These are phyloP conservation scores for Stenodema calcarata DNA, from an alignment of 2,888 invertebrate genomes.

Conservation along the genomic window DNA sequence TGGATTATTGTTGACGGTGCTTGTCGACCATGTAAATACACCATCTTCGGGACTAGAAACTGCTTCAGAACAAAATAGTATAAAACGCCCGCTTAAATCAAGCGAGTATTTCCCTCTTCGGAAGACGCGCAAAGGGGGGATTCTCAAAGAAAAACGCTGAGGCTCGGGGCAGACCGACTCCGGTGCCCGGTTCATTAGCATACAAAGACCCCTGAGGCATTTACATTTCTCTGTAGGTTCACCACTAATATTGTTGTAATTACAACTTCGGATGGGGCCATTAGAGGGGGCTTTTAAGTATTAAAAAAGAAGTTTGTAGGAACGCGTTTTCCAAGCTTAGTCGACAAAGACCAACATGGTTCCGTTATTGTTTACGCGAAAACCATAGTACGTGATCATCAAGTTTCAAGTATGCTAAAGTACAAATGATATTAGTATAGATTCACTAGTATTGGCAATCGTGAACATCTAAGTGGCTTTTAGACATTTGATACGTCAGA, in stretches of 20 bases:
- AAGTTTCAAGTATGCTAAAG: too few relatives aligned
- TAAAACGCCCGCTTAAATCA: constrained; percentile 15
- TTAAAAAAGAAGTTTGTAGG: background rate
- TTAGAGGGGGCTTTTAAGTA: background rate
- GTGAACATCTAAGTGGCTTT: too few relatives aligned
- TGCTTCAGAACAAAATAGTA: constrained; percentile 2
- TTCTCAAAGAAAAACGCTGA: background rate
- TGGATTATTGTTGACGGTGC: background rate
- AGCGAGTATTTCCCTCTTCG: background rate
- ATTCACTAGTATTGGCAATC: too few relatives aligned
- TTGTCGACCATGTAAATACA: background rate
- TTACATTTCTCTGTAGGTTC: constrained; percentile 38
- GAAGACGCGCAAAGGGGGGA: background rate
- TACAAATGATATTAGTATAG: too few relatives aligned
- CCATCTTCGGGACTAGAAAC: background rate
- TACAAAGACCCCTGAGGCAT: constrained; percentile 33
- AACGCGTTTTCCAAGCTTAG: background rate
- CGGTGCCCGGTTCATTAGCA: constrained; percentile 9
- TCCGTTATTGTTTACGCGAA: background rate
- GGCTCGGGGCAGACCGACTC: background rate
- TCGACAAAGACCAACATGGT: background rate
- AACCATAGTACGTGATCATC: background rate
- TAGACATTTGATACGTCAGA: too few relatives aligned
- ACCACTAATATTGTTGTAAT: constrained; percentile 36
- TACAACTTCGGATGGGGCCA: constrained; percentile 12